A percentile compares a stretch with the other conserved stretches of the same genome.
Conservation (phyloP, 2,797 vertebrate genomes). For the Gadopsis marmoratus region DNA sequence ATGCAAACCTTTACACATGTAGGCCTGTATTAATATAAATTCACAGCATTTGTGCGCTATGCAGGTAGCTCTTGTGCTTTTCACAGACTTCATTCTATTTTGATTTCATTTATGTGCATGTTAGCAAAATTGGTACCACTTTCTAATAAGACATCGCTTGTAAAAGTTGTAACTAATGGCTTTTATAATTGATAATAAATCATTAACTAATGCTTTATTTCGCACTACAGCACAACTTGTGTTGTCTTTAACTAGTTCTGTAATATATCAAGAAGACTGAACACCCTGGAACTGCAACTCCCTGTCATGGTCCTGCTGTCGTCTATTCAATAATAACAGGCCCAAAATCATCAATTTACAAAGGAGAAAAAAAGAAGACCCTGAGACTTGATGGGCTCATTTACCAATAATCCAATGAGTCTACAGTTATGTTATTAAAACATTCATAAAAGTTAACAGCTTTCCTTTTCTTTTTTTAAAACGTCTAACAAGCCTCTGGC, state of each 20-base stretch:
- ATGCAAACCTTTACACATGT: neutral
- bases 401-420: neutral
- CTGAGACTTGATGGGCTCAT: neutral
- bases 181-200: neutral
- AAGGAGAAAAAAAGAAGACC: too few species aligned
- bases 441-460: neutral
- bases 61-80: neutral
- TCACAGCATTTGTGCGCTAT: neutral
- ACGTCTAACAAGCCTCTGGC: neutral
- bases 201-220: neutral
- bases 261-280: neutral
- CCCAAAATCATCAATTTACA: too few species aligned
- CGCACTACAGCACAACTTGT: neutral
- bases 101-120: neutral
- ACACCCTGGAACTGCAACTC: neutral
- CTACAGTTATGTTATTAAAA: neutral
- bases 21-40: neutral
- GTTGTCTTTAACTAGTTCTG: neutral
- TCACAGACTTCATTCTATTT: neutral
- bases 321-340: neutral
- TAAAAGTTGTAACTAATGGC: neutral
- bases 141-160: neutral
- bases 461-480: neutral
- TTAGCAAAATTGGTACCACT: neutral
- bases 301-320: neutral